Percentiles rank a stretch among this genome's conserved stretches.
Evolutionary conservation across 2,888 invertebrate species (phyloP).

Genomic region (Taphrorychus bicolor): DNA sequence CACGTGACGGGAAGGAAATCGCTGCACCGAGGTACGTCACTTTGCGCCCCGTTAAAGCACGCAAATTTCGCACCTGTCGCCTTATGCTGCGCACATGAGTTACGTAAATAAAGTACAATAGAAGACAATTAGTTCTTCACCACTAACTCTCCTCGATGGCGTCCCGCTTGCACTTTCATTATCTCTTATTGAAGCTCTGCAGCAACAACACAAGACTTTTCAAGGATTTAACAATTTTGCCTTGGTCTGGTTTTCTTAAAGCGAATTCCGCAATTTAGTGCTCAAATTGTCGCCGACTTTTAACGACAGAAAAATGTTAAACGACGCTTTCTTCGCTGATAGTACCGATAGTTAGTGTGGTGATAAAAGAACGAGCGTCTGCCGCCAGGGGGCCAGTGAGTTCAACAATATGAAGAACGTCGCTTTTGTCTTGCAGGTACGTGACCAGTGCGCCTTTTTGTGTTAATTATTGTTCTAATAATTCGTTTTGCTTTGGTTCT

Average conservation of each 20-base stretch:
- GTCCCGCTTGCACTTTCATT: no score
- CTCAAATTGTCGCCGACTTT: no score
- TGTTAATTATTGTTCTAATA: not conserved
- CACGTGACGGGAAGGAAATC: not conserved
- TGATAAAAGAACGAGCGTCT: conserved; percentile 20
- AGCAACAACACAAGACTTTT: no score
- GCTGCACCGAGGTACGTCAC: not conserved
- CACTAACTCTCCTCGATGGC: no score
- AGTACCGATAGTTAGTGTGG: conserved; percentile 9
- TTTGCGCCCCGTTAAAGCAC: not conserved
- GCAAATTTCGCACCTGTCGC: not conserved
- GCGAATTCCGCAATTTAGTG: no score
- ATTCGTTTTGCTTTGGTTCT: not conserved
- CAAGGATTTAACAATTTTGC: no score
- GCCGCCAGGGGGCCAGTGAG: conserved; percentile 1
- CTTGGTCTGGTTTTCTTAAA: no score
- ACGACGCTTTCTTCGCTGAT: conserved; percentile 30
- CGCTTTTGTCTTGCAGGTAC: conserved; percentile 29
- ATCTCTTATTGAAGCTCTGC: no score
- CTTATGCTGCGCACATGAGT: not conserved
- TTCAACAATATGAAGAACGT: conserved; percentile 28
- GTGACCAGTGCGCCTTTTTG: not conserved
- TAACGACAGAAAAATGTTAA: conserved; percentile 1
- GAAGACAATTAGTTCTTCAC: conserved; percentile 5
- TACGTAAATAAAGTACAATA: not conserved